Evolutionary conservation across 2,113 vertebrate species (phyloP).

Genomic region (Dicerorhinus sumatrensis): DNA sequence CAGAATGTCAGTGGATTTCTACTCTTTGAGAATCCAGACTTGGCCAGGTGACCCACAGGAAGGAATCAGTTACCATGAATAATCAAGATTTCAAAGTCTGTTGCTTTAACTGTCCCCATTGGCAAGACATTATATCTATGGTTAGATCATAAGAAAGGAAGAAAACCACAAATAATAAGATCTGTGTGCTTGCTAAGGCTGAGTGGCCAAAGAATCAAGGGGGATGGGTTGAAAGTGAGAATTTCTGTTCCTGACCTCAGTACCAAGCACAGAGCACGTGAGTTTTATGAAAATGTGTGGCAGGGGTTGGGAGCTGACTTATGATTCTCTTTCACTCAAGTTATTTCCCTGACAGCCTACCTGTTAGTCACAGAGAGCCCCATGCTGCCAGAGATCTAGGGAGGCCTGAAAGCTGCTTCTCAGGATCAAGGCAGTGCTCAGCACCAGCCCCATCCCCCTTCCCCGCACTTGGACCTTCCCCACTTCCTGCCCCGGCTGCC

Average conservation of each 20-base stretch:
- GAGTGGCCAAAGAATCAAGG: not conserved
- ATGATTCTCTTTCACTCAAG: not conserved
- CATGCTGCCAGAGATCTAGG: fast-evolving
- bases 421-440: not conserved
- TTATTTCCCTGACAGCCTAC: not conserved
- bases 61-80: not conserved
- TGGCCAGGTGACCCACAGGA: not conserved
- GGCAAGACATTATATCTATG: not conserved
- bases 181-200: not conserved
- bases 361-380: not conserved
- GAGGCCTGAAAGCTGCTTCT: not conserved
- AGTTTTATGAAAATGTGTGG: not conserved
- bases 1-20: not conserved
- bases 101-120: not conserved
- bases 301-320: not conserved
- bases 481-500: not conserved
- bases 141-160: not conserved
- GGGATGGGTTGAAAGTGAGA: not conserved
- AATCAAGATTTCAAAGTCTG: conserved; percentile 15
- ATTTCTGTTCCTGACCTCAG: not conserved
- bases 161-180: not conserved
- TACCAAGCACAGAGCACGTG: not conserved
- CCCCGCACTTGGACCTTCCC: not conserved
- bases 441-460: not conserved
- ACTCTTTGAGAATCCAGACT: not conserved